Conservation (phyloP, 2,797 vertebrate genomes). For the Urocyon cinereoargenteus region DNA sequence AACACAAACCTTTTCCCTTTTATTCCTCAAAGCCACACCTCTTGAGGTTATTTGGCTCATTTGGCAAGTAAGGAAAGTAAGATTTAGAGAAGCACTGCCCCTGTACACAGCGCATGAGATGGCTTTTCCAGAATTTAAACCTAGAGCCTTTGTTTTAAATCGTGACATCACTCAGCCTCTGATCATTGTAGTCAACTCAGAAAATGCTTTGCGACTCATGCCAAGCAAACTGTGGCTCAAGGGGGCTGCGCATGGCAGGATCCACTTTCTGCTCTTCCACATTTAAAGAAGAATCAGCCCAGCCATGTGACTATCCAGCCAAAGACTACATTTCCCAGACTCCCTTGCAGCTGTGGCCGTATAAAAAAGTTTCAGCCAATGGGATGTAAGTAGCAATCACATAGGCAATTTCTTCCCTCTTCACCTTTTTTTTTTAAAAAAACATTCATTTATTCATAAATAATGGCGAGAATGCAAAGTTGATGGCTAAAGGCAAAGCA, state of each 20-base stretch:
- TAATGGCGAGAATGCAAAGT: neutral
- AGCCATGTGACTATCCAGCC: too few relatives aligned
- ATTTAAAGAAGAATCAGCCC: neutral
- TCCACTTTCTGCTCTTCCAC: neutral
- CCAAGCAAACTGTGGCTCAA: neutral
- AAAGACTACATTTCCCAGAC: constrained; percentile 40
- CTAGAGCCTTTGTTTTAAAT: constrained; percentile 23
- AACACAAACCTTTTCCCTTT: neutral
- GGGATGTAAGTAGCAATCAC: neutral
- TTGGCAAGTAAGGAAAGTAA: neutral
- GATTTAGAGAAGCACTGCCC: neutral
- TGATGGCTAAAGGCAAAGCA: neutral
- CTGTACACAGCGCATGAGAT: neutral
- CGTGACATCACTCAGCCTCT: neutral
- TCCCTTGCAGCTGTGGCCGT: neutral
- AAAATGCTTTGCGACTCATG: neutral
- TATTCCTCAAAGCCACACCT: neutral
- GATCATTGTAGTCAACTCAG: neutral
- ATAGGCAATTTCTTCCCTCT: neutral
- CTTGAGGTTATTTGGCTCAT: neutral
- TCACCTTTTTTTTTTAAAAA: too few relatives aligned
- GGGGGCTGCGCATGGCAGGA: neutral
- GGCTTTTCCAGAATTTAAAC: neutral
- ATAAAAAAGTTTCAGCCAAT: neutral
- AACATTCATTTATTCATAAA: too few relatives aligned